These are phyloP conservation scores for Trypoxylon attenuatum DNA, from an alignment of 2,888 invertebrate genomes.

Conservation along the genomic window DNA sequence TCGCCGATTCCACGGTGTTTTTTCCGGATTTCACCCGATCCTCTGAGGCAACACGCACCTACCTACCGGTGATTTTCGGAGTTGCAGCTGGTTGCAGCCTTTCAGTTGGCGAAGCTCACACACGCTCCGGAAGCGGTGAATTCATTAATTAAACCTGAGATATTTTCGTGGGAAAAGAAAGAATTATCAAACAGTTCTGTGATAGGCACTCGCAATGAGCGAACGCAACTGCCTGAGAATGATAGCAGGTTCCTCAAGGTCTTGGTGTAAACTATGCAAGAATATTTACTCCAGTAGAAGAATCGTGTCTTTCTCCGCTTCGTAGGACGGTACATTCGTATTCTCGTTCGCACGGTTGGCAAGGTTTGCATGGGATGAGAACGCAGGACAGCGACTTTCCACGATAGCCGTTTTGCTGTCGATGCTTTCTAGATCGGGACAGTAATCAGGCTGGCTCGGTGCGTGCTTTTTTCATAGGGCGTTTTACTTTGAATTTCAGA, in stretches of 20 bases:
- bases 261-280: background rate
- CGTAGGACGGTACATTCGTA: background rate
- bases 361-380: slow-evolving; percentile 1
- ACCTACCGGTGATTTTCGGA: slow-evolving; percentile 5
- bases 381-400: background rate
- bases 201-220: too few relatives aligned
- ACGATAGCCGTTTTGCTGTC: background rate
- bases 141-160: background rate
- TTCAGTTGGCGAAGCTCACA: too few relatives aligned
- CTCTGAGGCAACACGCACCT: slow-evolving; percentile 12
- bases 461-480: slow-evolving; percentile 56
- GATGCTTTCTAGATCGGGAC: background rate
- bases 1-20: background rate
- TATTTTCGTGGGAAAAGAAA: background rate
- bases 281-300: background rate
- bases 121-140: background rate
- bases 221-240: background rate
- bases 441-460: background rate
- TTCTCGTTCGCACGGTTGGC: background rate
- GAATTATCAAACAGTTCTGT: background rate
- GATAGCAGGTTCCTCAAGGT: background rate
- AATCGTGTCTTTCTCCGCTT: background rate
- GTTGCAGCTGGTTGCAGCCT: slow-evolving; percentile 15
- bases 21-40: slow-evolving; percentile 30
- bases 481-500: slow-evolving; percentile 73